Evolutionary conservation across 2,888 invertebrate genomes (phyloP).

Genomic region (Tridacna crocea): DNA sequence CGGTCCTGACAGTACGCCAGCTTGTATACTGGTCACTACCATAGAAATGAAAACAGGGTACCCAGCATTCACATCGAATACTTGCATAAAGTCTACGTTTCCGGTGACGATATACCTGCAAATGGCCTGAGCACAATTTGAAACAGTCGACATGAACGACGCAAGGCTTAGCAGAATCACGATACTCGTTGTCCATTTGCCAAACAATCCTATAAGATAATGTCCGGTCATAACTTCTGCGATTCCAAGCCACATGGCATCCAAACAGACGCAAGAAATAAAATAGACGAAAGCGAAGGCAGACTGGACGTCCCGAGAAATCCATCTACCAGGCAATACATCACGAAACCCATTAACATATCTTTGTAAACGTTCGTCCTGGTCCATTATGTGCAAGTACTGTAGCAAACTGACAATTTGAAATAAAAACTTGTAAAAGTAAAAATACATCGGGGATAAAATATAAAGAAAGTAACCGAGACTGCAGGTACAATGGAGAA

Average conservation of each 20-base stretch:
- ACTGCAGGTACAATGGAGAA: not conserved
- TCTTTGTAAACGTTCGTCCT: not conserved
- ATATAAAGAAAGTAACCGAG: slow-evolving; percentile 6
- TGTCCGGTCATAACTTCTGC: not conserved
- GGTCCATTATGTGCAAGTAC: not conserved
- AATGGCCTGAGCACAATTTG: not conserved
- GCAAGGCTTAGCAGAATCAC: not conserved
- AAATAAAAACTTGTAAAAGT: not conserved
- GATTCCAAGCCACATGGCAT: not conserved
- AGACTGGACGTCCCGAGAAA: not conserved
- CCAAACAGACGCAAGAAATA: not conserved
- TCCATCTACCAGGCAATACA: not conserved
- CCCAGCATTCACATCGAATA: not conserved
- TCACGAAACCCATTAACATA: not conserved
- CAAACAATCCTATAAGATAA: not conserved
- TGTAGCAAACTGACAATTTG: not conserved
- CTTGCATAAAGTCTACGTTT: slow-evolving; percentile 5
- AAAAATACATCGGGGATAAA: slow-evolving; percentile 8
- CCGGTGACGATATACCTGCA: slow-evolving; percentile 7
- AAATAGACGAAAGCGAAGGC: not conserved
- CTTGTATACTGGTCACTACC: not conserved
- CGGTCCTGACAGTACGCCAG: not conserved
- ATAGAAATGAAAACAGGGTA: not conserved
- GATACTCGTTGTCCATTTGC: not conserved
- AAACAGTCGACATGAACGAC: not conserved